Evolutionary conservation across 2,113 vertebrate species (phyloP).

Genomic region (Istiophorus platypterus): DNA sequence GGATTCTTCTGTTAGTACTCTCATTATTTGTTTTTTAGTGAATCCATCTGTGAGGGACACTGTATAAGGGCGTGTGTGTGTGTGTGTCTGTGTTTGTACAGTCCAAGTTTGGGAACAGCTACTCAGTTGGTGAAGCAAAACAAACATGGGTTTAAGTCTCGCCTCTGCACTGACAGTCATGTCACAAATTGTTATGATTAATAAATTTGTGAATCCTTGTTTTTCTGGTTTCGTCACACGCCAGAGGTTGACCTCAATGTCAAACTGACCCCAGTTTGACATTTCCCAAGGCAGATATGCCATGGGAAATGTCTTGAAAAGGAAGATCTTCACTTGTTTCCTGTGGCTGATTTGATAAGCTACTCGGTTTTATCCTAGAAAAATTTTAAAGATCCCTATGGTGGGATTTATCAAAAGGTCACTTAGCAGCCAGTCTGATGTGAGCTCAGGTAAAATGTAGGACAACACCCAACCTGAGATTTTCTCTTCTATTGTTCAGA

Average conservation of each 20-base stretch:
- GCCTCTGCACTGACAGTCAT: not conserved
- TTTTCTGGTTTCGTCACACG: not conserved
- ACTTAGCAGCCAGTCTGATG: not conserved
- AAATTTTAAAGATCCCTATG: not conserved
- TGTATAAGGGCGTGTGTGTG: slow-evolving; percentile 17
- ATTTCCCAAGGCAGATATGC: slow-evolving; percentile 15
- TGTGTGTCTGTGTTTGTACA: slow-evolving; percentile 1
- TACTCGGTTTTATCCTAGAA: not conserved
- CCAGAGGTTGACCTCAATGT: slow-evolving; percentile 18
- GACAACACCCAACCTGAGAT: not conserved
- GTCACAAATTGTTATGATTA: not conserved
- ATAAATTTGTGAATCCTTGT: not conserved
- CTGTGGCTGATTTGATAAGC: not conserved
- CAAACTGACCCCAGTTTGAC: not conserved
- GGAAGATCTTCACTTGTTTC: not conserved
- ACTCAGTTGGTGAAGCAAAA: not conserved
- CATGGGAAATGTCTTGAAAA: slow-evolving; percentile 14
- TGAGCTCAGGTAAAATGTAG: not conserved
- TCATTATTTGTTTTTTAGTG: not conserved
- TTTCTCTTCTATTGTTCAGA: not conserved
- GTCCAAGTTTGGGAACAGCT: slow-evolving; percentile 18
- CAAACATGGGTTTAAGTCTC: slow-evolving; percentile 1
- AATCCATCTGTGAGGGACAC: not conserved
- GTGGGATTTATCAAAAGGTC: slow-evolving; percentile 21
- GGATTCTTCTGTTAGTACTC: not conserved